Evolutionary conservation across 37 sponge, comb jelly and placozoan species (phyloP).

Genomic region (Geodia barretti): DNA sequence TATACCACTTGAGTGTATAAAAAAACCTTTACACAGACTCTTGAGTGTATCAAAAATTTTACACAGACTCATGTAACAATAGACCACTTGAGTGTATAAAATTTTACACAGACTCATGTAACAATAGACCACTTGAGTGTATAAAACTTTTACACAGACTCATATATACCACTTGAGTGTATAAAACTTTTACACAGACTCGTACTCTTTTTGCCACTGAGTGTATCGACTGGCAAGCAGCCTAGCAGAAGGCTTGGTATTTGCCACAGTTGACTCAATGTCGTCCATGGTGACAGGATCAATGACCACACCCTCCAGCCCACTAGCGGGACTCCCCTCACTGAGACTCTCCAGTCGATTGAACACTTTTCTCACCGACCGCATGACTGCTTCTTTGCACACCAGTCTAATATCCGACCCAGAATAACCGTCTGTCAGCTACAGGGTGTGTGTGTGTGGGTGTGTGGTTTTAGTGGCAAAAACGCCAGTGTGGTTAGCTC

Average conservation of each 20-base stretch:
- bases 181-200: constrained; percentile 70
- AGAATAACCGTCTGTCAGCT: constrained; percentile 97
- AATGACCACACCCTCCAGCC: constrained; percentile 56
- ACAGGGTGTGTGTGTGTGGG: neutral
- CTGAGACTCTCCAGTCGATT: constrained; percentile 42
- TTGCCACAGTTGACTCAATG: constrained; percentile 78
- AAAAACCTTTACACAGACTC: too few relatives aligned
- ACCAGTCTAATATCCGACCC: constrained; percentile 95
- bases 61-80: too few relatives aligned
- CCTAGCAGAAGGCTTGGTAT: constrained; percentile 93
- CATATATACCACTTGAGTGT: too few relatives aligned
- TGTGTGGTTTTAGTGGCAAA: too few relatives aligned
- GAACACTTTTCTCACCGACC: constrained; percentile 90
- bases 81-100: too few relatives aligned
- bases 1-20: too few relatives aligned
- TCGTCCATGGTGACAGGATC: constrained; percentile 87
- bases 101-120: too few relatives aligned
- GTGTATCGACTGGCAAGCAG: constrained; percentile 71
- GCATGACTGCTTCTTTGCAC: constrained; percentile 99
- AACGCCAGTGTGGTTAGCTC: too few relatives aligned
- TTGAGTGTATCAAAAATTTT: too few relatives aligned
- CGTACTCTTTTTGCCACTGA: constrained; percentile 90
- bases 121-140: too few relatives aligned
- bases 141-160: too few relatives aligned
- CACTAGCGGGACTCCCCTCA: neutral